These are phyloP conservation scores for Amphimallon solstitiale DNA, from an alignment of 2,888 invertebrate genomes.

Conservation along the genomic window DNA sequence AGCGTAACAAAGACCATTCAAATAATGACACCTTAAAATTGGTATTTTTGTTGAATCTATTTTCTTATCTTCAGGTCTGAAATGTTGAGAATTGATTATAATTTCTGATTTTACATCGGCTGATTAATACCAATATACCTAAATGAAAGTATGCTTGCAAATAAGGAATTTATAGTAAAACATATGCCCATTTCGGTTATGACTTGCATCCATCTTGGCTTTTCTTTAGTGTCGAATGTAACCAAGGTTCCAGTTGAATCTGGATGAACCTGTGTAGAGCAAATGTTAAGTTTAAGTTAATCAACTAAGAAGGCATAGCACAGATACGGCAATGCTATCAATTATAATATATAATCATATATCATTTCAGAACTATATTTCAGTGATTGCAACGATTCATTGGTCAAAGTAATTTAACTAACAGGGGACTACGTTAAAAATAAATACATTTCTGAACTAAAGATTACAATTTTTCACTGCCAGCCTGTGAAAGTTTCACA, in stretches of 20 bases:
- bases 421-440: too few relatives aligned
- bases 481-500: too few relatives aligned
- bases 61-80: constrained; percentile 23
- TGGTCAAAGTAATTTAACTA: too few relatives aligned
- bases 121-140: constrained; percentile 55
- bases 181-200: constrained; percentile 76
- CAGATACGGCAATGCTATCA: too few relatives aligned
- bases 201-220: constrained; percentile 64
- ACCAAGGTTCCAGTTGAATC: constrained; percentile 62
- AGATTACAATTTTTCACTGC: too few relatives aligned
- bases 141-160: constrained; percentile 64
- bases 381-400: too few relatives aligned
- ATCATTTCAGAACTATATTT: too few relatives aligned
- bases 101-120: constrained; percentile 44
- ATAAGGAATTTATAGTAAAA: constrained; percentile 71
- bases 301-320: too few relatives aligned
- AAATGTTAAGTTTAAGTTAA: not conserved
- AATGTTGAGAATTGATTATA: constrained; percentile 33
- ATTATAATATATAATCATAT: too few relatives aligned
- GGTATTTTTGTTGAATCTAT: constrained; percentile 13
- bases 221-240: constrained; percentile 61
- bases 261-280: constrained; percentile 63
- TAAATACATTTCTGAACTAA: too few relatives aligned
- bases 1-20: constrained; percentile 64
- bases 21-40: constrained; percentile 60